These are phyloP conservation scores for Tetragnatha versicolor DNA, from an alignment of 1,140 invertebrate genomes.

Conservation along the genomic window DNA sequence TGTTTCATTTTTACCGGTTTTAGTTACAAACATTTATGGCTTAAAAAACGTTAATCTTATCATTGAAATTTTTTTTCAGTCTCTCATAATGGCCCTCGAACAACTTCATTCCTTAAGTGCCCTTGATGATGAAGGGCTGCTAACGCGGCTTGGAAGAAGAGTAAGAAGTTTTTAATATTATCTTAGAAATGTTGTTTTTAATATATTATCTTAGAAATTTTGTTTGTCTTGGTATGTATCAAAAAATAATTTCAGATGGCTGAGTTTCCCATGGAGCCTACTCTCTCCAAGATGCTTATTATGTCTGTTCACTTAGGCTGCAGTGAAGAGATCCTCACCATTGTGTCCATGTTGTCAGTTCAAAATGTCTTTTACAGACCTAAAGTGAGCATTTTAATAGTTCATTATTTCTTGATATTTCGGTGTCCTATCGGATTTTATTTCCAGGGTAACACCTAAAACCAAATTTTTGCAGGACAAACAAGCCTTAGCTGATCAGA, in stretches of 20 bases:
- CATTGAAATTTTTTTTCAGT: slow-evolving; percentile 60
- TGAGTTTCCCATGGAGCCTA: slow-evolving; percentile 98
- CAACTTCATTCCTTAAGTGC: slow-evolving; percentile 96
- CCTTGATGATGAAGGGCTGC: slow-evolving; percentile 93
- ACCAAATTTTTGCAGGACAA: slow-evolving; percentile 80
- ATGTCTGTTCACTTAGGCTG: slow-evolving; percentile 99
- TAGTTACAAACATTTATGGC: no score
- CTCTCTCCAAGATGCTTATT: slow-evolving; percentile 98
- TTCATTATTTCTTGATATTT: no score
- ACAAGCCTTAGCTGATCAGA: slow-evolving; percentile 96
- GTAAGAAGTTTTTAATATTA: slow-evolving; percentile 70
- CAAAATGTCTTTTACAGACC: slow-evolving; percentile 97
- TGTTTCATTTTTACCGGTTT: no score
- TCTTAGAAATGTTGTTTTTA: no score
- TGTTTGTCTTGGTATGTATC: no score
- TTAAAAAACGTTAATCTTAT: no score
- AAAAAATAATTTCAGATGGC: slow-evolving; percentile 84
- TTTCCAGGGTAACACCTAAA: no score
- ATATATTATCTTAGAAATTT: no score
- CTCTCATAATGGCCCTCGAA: slow-evolving; percentile 96
- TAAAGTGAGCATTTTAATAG: no score
- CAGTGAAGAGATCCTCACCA: slow-evolving; percentile 97
- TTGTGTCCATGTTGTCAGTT: slow-evolving; percentile 98
- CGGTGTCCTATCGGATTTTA: no score
- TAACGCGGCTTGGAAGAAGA: slow-evolving; percentile 90